phyloP scores from a whole-genome alignment of 2,113 vertebrate species.

The Pionites leucogaster region DNA sequence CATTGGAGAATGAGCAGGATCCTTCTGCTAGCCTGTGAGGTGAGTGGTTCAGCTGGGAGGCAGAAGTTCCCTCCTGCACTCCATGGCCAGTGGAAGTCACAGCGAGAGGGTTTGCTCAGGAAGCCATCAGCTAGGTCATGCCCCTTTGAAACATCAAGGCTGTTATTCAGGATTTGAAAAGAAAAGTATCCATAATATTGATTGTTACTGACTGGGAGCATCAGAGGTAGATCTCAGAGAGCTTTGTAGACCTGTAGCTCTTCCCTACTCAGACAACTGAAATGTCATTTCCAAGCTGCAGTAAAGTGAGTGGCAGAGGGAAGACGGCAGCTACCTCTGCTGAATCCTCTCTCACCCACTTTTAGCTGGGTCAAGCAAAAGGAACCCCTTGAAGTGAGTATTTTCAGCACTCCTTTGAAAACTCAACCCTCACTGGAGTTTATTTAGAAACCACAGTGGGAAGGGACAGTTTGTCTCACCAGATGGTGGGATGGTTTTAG shows the following conservation, averaged over 20 bases:
- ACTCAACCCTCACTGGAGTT: neutral
- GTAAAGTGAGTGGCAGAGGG: neutral
- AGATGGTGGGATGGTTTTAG: neutral
- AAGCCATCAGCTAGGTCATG: neutral
- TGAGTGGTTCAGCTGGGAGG: neutral
- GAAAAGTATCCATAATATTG: neutral
- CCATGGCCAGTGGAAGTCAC: neutral
- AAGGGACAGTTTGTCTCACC: neutral
- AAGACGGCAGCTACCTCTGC: neutral
- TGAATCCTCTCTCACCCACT: neutral
- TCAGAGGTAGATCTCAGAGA: neutral
- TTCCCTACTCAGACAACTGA: neutral
- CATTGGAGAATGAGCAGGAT: neutral
- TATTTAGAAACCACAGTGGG: neutral
- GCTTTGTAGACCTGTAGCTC: neutral
- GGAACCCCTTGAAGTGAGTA: neutral
- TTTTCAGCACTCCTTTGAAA: neutral
- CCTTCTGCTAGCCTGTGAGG: neutral
- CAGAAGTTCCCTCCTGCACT: neutral
- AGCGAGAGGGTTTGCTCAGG: neutral
- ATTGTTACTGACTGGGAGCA: neutral
- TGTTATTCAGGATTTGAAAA: neutral
- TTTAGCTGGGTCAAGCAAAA: neutral
- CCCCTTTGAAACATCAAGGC: neutral
- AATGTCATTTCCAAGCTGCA: neutral